phyloP scores from a whole-genome alignment of 1,140 invertebrate species.

The Sinella curviseta region DNA sequence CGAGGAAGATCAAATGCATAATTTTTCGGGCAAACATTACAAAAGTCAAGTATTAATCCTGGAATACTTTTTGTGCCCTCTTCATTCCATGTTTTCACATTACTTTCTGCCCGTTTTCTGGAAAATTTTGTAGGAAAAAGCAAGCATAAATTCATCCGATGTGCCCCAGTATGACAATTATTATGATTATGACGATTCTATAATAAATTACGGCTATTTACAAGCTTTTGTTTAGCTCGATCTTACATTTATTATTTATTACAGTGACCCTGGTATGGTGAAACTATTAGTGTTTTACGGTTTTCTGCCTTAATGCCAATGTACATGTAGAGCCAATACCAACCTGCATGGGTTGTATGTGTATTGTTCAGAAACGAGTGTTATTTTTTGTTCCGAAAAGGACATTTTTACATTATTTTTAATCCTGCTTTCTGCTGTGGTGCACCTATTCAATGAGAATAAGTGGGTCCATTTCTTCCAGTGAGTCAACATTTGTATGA shows the following conservation, averaged over 20 bases:
- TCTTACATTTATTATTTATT: no score
- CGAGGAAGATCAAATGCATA: background rate
- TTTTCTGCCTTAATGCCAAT: no score
- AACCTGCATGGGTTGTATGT: no score
- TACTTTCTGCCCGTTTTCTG: background rate
- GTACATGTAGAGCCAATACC: no score
- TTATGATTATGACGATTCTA: slow-evolving; percentile 19
- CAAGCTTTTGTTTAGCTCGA: background rate
- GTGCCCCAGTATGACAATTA: slow-evolving; percentile 9
- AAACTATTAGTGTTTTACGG: background rate
- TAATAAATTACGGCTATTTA: slow-evolving; percentile 18
- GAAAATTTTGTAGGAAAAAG: background rate
- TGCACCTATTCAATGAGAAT: background rate
- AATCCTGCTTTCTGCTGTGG: background rate
- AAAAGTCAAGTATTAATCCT: slow-evolving; percentile 5
- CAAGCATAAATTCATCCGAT: background rate
- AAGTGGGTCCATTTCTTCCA: background rate
- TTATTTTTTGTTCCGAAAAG: background rate
- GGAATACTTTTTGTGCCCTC: background rate
- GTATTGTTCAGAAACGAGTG: background rate
- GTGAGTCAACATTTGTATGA: background rate
- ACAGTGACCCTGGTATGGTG: background rate
- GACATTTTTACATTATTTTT: background rate
- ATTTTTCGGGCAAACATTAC: background rate
- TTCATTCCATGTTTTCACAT: background rate